Evolutionary conservation across 2,113 vertebrate genomes (phyloP).

Genomic region (Porphyrio hochstetteri): DNA sequence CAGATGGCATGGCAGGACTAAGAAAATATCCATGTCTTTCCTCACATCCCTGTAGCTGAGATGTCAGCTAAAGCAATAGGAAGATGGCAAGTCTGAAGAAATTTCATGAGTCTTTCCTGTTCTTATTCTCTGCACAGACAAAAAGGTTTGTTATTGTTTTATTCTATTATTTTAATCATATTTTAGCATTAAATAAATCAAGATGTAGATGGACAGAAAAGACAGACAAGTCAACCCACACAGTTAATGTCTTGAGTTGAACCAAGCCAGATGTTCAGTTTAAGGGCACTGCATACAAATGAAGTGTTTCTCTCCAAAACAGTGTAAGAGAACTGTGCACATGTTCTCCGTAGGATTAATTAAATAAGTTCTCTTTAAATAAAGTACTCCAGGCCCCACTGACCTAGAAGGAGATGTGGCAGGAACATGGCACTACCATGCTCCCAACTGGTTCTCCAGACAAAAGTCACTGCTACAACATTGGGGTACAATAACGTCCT

Average conservation of each 20-base stretch:
- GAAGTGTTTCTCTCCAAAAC: neutral
- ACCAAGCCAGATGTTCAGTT: neutral
- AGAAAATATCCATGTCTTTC: neutral
- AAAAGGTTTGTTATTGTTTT: neutral
- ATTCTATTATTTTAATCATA: neutral
- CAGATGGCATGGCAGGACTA: neutral
- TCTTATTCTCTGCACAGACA: neutral
- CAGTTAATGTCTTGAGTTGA: neutral
- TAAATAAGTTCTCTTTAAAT: neutral
- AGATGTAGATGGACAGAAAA: neutral
- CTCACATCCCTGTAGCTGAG: neutral
- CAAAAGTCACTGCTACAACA: neutral
- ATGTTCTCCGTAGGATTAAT: neutral
- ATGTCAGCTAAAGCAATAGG: accelerated
- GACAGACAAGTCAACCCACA: neutral
- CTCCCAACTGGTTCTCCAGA: neutral
- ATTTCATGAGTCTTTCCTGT: neutral
- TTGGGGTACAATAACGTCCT: neutral
- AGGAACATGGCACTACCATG: neutral
- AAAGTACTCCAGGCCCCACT: neutral
- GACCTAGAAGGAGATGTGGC: neutral
- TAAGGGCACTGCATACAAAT: neutral
- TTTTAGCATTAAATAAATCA: neutral
- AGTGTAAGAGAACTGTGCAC: neutral
- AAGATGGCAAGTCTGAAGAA: neutral